Base-by-base conservation (phyloP, 2,113 vertebrate genomes). In the Galemys pyrenaicus region DNA sequence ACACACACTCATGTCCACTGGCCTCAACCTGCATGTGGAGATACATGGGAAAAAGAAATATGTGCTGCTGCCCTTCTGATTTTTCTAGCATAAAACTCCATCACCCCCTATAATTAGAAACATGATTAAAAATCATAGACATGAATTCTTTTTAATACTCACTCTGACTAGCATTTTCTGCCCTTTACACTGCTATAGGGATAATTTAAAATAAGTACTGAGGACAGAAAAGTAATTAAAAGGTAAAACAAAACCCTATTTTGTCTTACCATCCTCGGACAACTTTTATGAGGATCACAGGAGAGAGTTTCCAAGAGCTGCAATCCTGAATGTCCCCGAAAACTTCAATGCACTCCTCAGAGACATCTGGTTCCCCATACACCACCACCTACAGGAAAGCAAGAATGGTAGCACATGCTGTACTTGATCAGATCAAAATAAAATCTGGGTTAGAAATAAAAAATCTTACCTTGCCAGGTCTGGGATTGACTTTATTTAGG, bases 251-350 rank as follows among this genome's bases (percentile, higher is more conserved):
- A 49, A 93, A 11, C 35, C 4, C 13, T 60, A 0, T 3, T 12
- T 3, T 62, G n/a, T 41, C 99, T 98, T 98, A 99, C 99, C 99
- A 99, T 98, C 99, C 99, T 98, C 99, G 98, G 87, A 99, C 71
- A 60, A 99, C 99, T 98, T 98, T 99, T 73, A 99, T 86, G 10
- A 99, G 98, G 91, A 99, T 98, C 88, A 99, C 95, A 19, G 99
- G 98, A 1, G 99, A 99, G 4, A 99, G 98, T 89, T 97, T 98
- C 98, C 99, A 98, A 0, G 97, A 94, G 22, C 98, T 99, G 82
- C 99, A 98, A 65, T 99, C 99, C 49, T 98, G 97, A 58, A 98
- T n/a, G 51, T 99, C 99, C 85, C 97, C 32, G 82, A 98, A 98
- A 73, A 99, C 94, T 97, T 99, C 99, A 94, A 98, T 98, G 2